Evolutionary conservation across 1,140 invertebrate species (phyloP).

Genomic region (Polypedilum pembai): DNA sequence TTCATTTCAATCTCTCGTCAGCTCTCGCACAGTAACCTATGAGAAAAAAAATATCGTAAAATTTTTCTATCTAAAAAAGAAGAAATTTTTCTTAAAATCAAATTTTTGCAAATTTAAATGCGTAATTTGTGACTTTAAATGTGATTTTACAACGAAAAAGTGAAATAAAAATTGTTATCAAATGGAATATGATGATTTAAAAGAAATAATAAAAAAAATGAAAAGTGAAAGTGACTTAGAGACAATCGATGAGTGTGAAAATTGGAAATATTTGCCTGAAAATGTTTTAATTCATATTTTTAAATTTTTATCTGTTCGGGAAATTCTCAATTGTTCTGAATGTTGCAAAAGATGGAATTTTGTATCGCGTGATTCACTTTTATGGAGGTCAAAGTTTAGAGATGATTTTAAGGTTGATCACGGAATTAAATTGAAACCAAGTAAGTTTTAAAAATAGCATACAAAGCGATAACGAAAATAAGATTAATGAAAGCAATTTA

Average conservation of each 20-base stretch:
- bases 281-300: constrained; percentile 61
- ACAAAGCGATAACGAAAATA: too few relatives aligned
- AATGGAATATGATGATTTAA: background rate
- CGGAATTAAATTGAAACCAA: constrained; percentile 55
- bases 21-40: too few relatives aligned
- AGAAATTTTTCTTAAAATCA: too few relatives aligned
- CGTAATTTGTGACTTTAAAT: too few relatives aligned
- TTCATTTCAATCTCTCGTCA: too few relatives aligned
- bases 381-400: constrained; percentile 63
- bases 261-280: constrained; percentile 54
- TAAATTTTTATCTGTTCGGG: constrained; percentile 50
- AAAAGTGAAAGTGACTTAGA: constrained; percentile 29
- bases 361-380: constrained; percentile 56
- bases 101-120: too few relatives aligned
- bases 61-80: too few relatives aligned
- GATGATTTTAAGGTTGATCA: constrained; percentile 57
- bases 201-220: background rate
- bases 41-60: too few relatives aligned
- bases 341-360: constrained; percentile 55
- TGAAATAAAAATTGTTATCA: too few relatives aligned
- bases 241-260: constrained; percentile 44
- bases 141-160: too few relatives aligned
- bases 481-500: too few relatives aligned
- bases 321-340: constrained; percentile 50
- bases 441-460: constrained; percentile 39